Conservation (phyloP, 2,797 vertebrate genomes). For the Neosalanx taihuensis region DNA sequence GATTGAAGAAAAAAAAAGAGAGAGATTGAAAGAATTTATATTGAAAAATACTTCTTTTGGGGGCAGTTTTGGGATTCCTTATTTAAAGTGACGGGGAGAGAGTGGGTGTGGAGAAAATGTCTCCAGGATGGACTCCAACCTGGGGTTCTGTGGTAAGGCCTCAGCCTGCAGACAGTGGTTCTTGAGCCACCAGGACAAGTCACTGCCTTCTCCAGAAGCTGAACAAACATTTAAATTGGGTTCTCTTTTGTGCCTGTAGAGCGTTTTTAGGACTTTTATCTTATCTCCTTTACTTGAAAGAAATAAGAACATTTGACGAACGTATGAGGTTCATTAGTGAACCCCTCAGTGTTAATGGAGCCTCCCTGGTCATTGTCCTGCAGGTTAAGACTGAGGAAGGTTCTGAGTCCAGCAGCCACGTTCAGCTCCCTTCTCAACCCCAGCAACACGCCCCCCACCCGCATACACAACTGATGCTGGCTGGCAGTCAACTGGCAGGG, state of each 20-base stretch:
- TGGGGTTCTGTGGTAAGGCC: too few relatives aligned
- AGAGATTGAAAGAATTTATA: background rate
- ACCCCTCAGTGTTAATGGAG: background rate
- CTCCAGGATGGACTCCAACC: too few relatives aligned
- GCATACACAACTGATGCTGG: slow-evolving; percentile 88
- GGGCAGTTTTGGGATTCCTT: too few relatives aligned
- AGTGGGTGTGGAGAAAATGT: background rate
- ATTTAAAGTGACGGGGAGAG: background rate
- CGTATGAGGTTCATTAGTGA: background rate
- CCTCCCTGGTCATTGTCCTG: slow-evolving; percentile 18
- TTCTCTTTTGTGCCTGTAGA: too few relatives aligned
- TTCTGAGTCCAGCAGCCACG: slow-evolving; percentile 65
- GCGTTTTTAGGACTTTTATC: too few relatives aligned
- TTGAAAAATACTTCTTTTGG: too few relatives aligned
- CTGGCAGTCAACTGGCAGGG: slow-evolving; percentile 88
- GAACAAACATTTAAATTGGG: too few relatives aligned
- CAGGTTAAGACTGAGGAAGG: slow-evolving; percentile 78
- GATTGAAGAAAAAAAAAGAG: background rate
- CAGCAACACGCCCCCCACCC: slow-evolving; percentile 76
- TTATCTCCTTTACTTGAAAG: too few relatives aligned
- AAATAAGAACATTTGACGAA: too few relatives aligned
- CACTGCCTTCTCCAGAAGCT: too few relatives aligned
- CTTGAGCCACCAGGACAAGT: too few relatives aligned
- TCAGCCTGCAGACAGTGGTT: too few relatives aligned
- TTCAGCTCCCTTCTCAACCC: slow-evolving; percentile 54